Conservation (phyloP, 2,797 vertebrate genomes). For the Smutsia temminckii region DNA sequence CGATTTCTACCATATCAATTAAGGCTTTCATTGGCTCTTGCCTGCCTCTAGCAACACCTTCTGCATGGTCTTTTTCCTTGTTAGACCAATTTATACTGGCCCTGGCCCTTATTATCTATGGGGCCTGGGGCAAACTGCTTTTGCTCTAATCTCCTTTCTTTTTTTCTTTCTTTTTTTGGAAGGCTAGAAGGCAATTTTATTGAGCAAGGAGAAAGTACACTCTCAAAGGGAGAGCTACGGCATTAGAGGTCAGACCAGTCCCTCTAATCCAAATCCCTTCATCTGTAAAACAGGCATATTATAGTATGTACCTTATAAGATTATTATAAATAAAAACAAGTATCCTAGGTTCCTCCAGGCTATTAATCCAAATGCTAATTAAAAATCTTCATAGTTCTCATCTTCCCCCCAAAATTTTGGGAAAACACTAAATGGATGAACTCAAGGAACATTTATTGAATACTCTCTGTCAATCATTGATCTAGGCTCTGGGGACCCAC, state of each 20-base stretch:
- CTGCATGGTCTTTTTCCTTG: not conserved
- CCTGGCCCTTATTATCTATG: not conserved
- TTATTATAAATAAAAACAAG: constrained; percentile 20
- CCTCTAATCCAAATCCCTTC: not conserved
- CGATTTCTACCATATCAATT: not conserved
- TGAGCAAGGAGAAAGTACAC: too few species aligned
- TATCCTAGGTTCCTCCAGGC: not conserved
- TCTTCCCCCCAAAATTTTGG: not conserved
- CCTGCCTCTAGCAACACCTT: not conserved
- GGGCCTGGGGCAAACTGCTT: not conserved
- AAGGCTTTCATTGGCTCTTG: not conserved
- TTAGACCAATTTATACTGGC: not conserved
- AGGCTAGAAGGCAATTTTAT: too few species aligned
- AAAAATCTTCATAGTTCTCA: not conserved
- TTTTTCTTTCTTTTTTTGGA: too few species aligned
- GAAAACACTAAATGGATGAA: not conserved
- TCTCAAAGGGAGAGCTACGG: too few species aligned
- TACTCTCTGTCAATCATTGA: not conserved
- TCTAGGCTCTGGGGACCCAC: not conserved
- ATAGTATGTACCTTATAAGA: not conserved
- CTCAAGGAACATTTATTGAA: not conserved
- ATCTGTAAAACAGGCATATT: not conserved
- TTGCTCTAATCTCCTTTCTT: not conserved
- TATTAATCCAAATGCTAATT: constrained; percentile 20
- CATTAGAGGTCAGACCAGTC: too few species aligned